These are phyloP conservation scores for Phataginus tetradactyla DNA, from an alignment of 2,797 vertebrate species.

Conservation along the genomic window DNA sequence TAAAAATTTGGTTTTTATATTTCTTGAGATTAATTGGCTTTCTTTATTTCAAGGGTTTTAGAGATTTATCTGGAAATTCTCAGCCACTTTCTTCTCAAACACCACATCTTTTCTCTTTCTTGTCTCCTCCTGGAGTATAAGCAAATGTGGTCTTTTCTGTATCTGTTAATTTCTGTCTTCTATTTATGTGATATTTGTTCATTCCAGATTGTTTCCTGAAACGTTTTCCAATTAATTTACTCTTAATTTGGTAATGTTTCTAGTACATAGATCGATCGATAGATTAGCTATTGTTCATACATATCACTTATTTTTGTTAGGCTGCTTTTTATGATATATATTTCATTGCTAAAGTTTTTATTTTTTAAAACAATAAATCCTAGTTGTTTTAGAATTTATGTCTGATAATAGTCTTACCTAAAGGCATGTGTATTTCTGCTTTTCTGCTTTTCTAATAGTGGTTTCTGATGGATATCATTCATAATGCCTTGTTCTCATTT, in stretches of 20 bases:
- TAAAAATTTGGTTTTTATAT: background rate
- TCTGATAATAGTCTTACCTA: background rate
- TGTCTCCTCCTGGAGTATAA: background rate
- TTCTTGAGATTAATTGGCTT: background rate
- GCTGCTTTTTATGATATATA: background rate
- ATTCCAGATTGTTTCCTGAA: background rate
- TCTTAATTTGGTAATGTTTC: background rate
- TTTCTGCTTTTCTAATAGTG: background rate
- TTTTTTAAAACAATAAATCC: background rate
- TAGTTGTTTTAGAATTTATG: background rate
- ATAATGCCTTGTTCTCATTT: background rate
- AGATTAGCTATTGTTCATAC: background rate
- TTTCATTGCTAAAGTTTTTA: background rate
- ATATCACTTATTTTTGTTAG: background rate
- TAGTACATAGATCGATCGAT: too few relatives aligned
- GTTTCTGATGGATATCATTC: background rate
- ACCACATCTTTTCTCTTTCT: background rate
- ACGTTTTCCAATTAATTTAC: background rate
- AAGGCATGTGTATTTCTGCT: background rate
- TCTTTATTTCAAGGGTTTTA: background rate
- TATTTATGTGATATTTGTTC: background rate
- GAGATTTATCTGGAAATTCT: background rate
- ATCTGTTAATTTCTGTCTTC: background rate
- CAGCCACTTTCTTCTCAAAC: background rate
- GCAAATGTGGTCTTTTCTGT: background rate